phyloP scores from a whole-genome alignment of 2,113 vertebrate species.

The Chascanopsetta lugubris region DNA sequence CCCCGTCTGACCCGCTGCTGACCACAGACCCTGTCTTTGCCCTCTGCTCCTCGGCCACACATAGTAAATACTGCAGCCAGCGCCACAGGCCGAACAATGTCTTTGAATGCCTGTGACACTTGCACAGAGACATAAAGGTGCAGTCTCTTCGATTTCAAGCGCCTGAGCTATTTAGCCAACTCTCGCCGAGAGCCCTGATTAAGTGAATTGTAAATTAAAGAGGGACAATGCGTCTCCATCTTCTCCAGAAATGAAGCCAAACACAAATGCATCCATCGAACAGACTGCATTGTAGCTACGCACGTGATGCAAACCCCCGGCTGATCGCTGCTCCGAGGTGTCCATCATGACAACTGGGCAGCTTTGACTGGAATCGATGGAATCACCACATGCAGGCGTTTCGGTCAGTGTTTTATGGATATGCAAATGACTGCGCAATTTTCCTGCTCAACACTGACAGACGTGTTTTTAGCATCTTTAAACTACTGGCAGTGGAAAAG shows the following conservation, averaged over 20 bases:
- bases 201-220: neutral
- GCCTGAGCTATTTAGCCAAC: constrained; percentile 33
- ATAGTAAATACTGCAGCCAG: neutral
- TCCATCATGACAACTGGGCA: neutral
- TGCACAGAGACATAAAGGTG: constrained; percentile 22
- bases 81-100: constrained; percentile 37
- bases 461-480: no score
- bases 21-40: constrained; percentile 20
- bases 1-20: constrained; percentile 32
- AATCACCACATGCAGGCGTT: no score
- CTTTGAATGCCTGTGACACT: constrained; percentile 29
- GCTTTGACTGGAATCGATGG: neutral
- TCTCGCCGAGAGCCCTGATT: neutral
- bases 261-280: no score
- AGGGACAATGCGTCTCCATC: neutral
- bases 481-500: no score
- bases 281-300: no score
- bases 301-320: no score
- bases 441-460: no score
- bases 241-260: no score
- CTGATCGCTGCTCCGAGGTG: no score
- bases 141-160: constrained; percentile 27
- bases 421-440: no score
- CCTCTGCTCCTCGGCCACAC: constrained; percentile 5
- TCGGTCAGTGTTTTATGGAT: no score